Evolutionary conservation across 2,888 invertebrate species (phyloP), one percentile per base, ranked within the genome.

Genomic region (Norana najaformis): DNA sequence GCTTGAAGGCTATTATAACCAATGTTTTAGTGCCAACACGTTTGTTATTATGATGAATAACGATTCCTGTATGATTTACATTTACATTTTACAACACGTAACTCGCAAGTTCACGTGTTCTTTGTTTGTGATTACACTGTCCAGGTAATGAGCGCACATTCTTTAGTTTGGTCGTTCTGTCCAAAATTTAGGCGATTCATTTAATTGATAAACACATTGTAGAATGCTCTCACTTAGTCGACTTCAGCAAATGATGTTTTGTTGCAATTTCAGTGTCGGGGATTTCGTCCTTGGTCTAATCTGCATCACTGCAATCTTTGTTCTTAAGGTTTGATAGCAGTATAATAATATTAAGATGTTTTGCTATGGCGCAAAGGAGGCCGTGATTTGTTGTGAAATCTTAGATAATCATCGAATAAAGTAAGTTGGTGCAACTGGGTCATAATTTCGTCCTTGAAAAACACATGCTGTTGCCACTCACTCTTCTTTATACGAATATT

Each of bases 281-380:
- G 91, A 91, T 83, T 90, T 90, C 88, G 89, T 90, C 35, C 69
- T 91, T 36, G 91, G 91, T 34, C 82, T 91, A 34, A 88, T 90
- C 41, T 85, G 82, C 37, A 91, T 91, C 90, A 90, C 91, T 35
- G 36, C 90, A 11, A 82, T 91, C 36, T 91, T 89, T 88, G 23
- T 83, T 8, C 88, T 91, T 90, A 90, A 91, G 90, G 91, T 91
- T 89, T 85, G 88, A n/a, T 69, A 69, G 30, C 69, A 69, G 69
- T n/a, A 30, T 69, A 69, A 8, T 69, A n/a, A 30, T 8, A 69
- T n/a, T n/a, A n/a, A n/a, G n/a, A n/a, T n/a, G n/a, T 69, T 69
- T n/a, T n/a, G n/a, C 30, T 69, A 69, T 69, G 69, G 0, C 8
- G 16, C 11, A 69, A 69, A 8, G 3, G 13, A 30, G 41, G 16